Base-by-base conservation (phyloP, 2,113 vertebrate genomes). In the Mirza zaza region DNA sequence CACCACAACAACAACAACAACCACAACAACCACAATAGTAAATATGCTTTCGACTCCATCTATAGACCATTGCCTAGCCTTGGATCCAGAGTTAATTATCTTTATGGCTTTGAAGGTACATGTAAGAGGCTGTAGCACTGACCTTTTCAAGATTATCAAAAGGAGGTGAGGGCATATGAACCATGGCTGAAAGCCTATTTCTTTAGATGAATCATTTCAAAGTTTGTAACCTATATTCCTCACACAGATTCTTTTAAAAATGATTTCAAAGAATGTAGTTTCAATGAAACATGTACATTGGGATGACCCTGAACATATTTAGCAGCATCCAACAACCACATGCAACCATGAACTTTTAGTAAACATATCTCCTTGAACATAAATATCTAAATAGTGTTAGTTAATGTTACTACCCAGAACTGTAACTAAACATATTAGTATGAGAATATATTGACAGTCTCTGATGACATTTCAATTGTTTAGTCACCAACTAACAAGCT, bases 161-260 rank as follows among this genome's bases (percentile, higher is more conserved):
- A 39, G 36, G 13, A 91, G 15, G 86, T 83, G 39, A 95, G 6
- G 14, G 18, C 32, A 85, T 34, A 48, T 32, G 70, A 91, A 83
- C 42, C 10, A 13, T 11, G 32, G 55, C 10, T 90, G 25, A 84
- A 93, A 79, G 17, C 7, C 50, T 91, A 23, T 93, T 83, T 94
- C 42, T 95, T 70, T 63, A 63, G n/a, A 65, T 48, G 20, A 93
- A 50, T 83, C 27, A 91, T 70, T 95, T 90, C 39, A 65, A 93
- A 96, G 39, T 93, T 68, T 80, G 42, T 23, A 77, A 57, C 14
- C 77, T 86, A 52, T 61, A 80, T 36, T 91, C 6, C 14, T 63
- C 50, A 81, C 4, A 93, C 1, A 84, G 23, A 83, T 59, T 76
- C 11, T 82, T 52, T 21, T 0, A 32, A 36, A 90, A 87, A n/a